phyloP scores from a whole-genome alignment of 2,113 vertebrate genomes.

The Motacilla tschutschensis region DNA sequence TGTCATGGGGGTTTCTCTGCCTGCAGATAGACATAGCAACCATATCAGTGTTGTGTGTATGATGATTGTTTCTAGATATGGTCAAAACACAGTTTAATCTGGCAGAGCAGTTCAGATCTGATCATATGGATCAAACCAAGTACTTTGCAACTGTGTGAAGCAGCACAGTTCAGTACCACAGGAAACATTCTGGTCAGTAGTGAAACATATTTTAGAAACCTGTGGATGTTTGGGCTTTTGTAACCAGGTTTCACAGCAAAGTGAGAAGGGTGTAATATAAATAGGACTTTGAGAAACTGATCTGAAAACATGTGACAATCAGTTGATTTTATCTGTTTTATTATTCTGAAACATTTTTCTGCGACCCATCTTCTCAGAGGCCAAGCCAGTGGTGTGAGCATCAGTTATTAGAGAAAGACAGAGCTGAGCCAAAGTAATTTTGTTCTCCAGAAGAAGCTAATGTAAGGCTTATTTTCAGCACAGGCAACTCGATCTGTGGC shows the following conservation, averaged over 20 bases:
- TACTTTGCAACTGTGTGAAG: fast-evolving
- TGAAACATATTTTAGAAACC: not conserved
- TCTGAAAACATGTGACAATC: not conserved
- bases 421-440: not conserved
- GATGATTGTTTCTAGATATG: not conserved
- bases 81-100: not conserved
- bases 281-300: not conserved
- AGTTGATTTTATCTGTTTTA: not conserved
- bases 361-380: not conserved
- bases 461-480: not conserved
- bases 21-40: not conserved
- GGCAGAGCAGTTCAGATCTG: not conserved
- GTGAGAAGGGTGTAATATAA: not conserved
- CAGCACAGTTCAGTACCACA: not conserved
- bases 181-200: not conserved
- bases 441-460: not conserved
- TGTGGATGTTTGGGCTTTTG: not conserved
- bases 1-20: not conserved
- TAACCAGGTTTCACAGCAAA: not conserved
- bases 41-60: fast-evolving
- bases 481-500: not conserved
- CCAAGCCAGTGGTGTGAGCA: fast-evolving
- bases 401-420: not conserved
- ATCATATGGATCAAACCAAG: not conserved
- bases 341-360: not conserved